Evolutionary conservation across 2,888 invertebrate genomes (phyloP).

Genomic region (Eupithecia tripunctaria): DNA sequence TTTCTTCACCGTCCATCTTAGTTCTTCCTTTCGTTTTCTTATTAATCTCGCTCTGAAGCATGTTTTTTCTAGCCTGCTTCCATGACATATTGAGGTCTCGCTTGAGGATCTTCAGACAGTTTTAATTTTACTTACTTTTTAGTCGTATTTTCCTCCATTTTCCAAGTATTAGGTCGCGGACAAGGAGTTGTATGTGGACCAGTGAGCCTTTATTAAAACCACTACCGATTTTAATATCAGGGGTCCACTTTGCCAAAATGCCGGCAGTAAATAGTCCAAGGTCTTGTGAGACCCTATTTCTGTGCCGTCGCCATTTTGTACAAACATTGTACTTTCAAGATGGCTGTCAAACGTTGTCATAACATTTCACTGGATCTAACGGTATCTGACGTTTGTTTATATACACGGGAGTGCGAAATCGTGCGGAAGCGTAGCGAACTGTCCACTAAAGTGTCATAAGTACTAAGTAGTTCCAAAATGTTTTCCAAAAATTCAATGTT

Average conservation of each 20-base stretch:
- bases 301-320: slow-evolving; percentile 19
- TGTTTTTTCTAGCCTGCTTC: not conserved
- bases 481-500: not conserved
- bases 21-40: not conserved
- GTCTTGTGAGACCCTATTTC: slow-evolving; percentile 8
- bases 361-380: slow-evolving; percentile 29
- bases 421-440: slow-evolving; percentile 24
- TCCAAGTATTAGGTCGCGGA: not conserved
- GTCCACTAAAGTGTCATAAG: slow-evolving; percentile 8
- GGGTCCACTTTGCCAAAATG: not conserved
- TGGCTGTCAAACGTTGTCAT: slow-evolving; percentile 35
- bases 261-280: not conserved
- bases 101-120: not conserved
- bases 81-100: not conserved
- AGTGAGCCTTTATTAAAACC: too few relatives aligned
- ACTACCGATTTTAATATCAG: not conserved
- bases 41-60: not conserved
- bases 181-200: too few relatives aligned
- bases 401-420: slow-evolving; percentile 30
- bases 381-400: slow-evolving; percentile 42
- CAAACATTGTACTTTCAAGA: slow-evolving; percentile 30
- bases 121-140: too few relatives aligned
- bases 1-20: not conserved
- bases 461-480: too few relatives aligned
- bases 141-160: not conserved